Conservation (phyloP, 64 coral and sea anemone genomes). For the Actinia equina region DNA sequence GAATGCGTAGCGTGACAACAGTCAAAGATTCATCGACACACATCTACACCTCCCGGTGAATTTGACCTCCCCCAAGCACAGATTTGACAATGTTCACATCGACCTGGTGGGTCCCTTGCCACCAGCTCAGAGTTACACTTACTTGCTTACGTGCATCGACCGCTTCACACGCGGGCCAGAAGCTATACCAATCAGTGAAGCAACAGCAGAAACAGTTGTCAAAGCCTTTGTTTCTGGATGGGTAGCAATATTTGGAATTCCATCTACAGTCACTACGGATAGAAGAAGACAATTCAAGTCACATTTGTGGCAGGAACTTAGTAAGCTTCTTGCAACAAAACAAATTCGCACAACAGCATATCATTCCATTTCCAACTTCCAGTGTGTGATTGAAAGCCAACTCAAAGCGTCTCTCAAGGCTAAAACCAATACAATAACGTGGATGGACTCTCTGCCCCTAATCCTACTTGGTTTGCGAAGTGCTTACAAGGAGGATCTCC, state of each 20-base stretch:
- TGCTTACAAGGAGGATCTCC: slow-evolving; percentile 33
- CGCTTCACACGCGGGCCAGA: slow-evolving; percentile 52
- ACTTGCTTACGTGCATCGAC: slow-evolving; percentile 42
- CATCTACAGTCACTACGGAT: slow-evolving; percentile 36
- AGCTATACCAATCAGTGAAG: slow-evolving; percentile 27
- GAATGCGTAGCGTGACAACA: no score
- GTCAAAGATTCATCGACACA: not conserved
- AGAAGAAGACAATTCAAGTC: slow-evolving; percentile 31
- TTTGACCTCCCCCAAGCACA: not conserved
- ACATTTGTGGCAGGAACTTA: slow-evolving; percentile 28
- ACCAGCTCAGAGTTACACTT: slow-evolving; percentile 18
- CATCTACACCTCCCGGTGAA: not conserved
- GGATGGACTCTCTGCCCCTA: slow-evolving; percentile 32
- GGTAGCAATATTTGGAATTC: slow-evolving; percentile 25
- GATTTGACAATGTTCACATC: slow-evolving; percentile 39
- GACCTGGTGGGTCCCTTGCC: slow-evolving; percentile 49
- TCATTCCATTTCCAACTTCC: slow-evolving; percentile 13
- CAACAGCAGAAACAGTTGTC: slow-evolving; percentile 9
- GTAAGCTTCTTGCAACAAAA: slow-evolving; percentile 17
- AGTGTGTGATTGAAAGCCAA: slow-evolving; percentile 35
- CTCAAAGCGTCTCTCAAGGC: slow-evolving; percentile 40
- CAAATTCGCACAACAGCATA: slow-evolving; percentile 44
- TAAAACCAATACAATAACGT: slow-evolving; percentile 1
- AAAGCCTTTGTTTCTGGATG: slow-evolving; percentile 16
- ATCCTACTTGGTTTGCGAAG: slow-evolving; percentile 42